phyloP scores from a whole-genome alignment of 2,888 invertebrate species.

The Mylabris sibirica region DNA sequence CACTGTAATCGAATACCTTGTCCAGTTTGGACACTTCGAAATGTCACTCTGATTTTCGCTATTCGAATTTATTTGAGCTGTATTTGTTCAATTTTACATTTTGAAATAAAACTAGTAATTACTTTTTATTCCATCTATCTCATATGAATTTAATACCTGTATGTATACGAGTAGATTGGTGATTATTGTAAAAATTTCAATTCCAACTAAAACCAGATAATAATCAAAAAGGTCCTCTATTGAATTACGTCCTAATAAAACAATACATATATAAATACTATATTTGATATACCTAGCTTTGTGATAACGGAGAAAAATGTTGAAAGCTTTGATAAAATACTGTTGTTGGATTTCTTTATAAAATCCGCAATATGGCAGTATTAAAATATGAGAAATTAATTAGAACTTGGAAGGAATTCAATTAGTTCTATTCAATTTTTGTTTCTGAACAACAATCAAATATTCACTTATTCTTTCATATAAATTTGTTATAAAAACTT shows the following conservation, averaged over 20 bases:
- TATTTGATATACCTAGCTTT: background rate
- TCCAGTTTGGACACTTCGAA: too few relatives aligned
- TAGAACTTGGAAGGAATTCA: background rate
- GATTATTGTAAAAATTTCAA: background rate
- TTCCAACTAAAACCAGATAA: conserved; percentile 2
- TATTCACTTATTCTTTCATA: background rate
- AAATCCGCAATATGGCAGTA: background rate
- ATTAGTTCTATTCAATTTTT: background rate
- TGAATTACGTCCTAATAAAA: background rate
- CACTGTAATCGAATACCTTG: too few relatives aligned
- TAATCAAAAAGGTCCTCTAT: background rate
- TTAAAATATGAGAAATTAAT: background rate
- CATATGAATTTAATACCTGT: too few relatives aligned
- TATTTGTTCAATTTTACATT: background rate
- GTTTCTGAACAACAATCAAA: background rate
- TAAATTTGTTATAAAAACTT: conserved; percentile 1
- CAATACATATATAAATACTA: too few relatives aligned
- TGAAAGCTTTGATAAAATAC: background rate
- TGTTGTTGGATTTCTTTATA: background rate
- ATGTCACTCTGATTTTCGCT: too few relatives aligned
- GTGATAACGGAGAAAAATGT: background rate
- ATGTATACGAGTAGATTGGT: background rate
- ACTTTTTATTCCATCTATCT: background rate
- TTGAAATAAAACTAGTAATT: background rate
- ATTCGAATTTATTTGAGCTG: background rate